These are phyloP conservation scores for Archivesica marissinica DNA, from an alignment of 1,140 invertebrate species.

Conservation along the genomic window DNA sequence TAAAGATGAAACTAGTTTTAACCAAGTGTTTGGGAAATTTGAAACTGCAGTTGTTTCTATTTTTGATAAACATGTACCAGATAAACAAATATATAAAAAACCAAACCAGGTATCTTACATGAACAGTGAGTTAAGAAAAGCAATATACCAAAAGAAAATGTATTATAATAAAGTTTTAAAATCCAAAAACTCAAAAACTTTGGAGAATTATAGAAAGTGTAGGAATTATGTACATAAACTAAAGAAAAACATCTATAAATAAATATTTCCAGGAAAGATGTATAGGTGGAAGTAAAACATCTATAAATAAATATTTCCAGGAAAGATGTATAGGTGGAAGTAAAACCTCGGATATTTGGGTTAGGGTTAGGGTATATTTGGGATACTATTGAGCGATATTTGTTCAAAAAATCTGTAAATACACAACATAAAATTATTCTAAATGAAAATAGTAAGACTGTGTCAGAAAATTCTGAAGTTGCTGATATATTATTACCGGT, in stretches of 20 bases:
- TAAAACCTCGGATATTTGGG: too few relatives aligned
- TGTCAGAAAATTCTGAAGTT: conserved; percentile 48
- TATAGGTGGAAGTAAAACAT: conserved; percentile 1
- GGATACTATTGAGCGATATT: conserved; percentile 17
- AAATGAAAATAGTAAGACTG: conserved; percentile 22
- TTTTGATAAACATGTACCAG: conserved; percentile 34
- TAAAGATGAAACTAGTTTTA: too few relatives aligned
- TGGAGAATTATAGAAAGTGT: conserved; percentile 25
- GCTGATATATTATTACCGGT: too few relatives aligned
- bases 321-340: too few relatives aligned
- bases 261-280: conserved; percentile 36
- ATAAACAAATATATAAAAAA: conserved; percentile 2
- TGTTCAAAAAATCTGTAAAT: conserved; percentile 4
- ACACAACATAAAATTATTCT: conserved; percentile 13
- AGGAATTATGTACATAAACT: neutral
- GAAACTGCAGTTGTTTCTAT: too few relatives aligned
- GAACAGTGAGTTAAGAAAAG: conserved; percentile 7
- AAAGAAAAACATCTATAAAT: neutral
- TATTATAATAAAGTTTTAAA: conserved; percentile 6
- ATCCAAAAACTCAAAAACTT: conserved; percentile 1
- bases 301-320: too few relatives aligned
- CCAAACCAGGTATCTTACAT: neutral
- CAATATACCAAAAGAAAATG: conserved; percentile 25
- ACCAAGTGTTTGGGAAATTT: too few relatives aligned
- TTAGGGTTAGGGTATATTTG: too few relatives aligned